Evolutionary conservation across 2,888 invertebrate species (phyloP).

Genomic region (Salpingus planirostris): DNA sequence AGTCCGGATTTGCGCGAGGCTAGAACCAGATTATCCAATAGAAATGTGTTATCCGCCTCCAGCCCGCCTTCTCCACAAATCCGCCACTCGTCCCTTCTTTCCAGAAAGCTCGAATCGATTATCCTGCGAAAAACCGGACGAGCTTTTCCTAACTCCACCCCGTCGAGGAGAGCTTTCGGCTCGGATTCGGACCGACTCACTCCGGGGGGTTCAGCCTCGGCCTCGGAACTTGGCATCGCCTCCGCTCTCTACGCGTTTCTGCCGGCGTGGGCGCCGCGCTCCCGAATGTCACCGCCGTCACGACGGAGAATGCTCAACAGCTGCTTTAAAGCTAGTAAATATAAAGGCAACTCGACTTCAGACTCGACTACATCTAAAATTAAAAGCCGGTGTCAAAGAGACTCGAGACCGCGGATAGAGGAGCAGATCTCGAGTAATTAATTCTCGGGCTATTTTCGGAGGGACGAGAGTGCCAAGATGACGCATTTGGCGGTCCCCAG

Average conservation of each 20-base stretch:
- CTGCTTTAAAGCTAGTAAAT: conserved; percentile 15
- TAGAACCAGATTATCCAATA: conserved; percentile 41
- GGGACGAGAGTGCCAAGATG: conserved; percentile 27
- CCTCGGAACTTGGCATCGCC: conserved; percentile 5
- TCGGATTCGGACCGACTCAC: no score
- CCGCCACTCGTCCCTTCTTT: conserved; percentile 12
- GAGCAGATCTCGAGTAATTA: conserved; percentile 30
- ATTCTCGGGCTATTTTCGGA: conserved; percentile 32
- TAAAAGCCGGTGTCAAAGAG: conserved; percentile 34
- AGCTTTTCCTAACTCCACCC: no score
- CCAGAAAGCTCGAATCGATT: conserved; percentile 8
- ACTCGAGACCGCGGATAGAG: conserved; percentile 24
- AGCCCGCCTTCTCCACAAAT: conserved; percentile 30
- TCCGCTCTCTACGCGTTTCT: conserved; percentile 7
- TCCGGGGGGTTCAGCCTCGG: no score
- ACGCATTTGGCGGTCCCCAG: no score
- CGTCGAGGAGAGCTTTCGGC: no score
- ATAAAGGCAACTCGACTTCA: conserved; percentile 21
- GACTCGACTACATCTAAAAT: conserved; percentile 31
- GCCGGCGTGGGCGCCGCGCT: background rate
- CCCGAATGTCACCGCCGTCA: background rate
- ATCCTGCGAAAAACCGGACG: conserved; percentile 4
- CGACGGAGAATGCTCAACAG: conserved; percentile 14
- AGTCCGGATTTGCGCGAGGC: conserved; percentile 41
- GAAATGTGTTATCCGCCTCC: conserved; percentile 35